Evolutionary conservation across 1,140 invertebrate genomes (phyloP).

Genomic region (Diabrotica undecimpunctata): DNA sequence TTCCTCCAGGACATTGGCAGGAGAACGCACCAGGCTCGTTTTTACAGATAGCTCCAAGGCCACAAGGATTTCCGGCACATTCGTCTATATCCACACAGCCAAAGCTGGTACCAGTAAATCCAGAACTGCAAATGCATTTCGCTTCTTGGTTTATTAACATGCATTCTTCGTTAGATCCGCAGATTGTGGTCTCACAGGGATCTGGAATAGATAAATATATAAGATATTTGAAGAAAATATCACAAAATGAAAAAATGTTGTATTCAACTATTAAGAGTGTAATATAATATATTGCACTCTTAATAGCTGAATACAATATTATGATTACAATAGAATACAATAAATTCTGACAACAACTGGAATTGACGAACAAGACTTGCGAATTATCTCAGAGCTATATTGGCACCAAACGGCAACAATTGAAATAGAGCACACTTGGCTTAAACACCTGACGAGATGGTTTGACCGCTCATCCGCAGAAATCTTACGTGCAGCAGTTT

Average conservation of each 20-base stretch:
- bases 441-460: too few relatives aligned
- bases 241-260: too few relatives aligned
- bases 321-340: too few relatives aligned
- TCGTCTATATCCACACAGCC: slow-evolving; percentile 88
- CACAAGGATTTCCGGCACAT: slow-evolving; percentile 74
- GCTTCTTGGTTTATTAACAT: slow-evolving; percentile 79
- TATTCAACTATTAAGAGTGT: not conserved
- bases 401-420: too few relatives aligned
- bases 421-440: too few relatives aligned
- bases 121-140: slow-evolving; percentile 76
- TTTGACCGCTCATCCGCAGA: too few relatives aligned
- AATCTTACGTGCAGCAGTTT: too few relatives aligned
- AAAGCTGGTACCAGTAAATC: slow-evolving; percentile 67
- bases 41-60: slow-evolving; percentile 76
- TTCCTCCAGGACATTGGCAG: slow-evolving; percentile 82
- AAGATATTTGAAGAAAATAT: not conserved
- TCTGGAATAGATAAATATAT: slow-evolving; percentile 54
- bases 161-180: slow-evolving; percentile 85
- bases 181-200: slow-evolving; percentile 82
- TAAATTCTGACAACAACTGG: too few relatives aligned
- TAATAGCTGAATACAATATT: too few relatives aligned
- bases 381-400: too few relatives aligned
- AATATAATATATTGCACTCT: not conserved
- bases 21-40: slow-evolving; percentile 82
- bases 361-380: too few relatives aligned